These are phyloP conservation scores for Listrodromus nycthemerus DNA, from an alignment of 2,888 invertebrate species.

Conservation along the genomic window DNA sequence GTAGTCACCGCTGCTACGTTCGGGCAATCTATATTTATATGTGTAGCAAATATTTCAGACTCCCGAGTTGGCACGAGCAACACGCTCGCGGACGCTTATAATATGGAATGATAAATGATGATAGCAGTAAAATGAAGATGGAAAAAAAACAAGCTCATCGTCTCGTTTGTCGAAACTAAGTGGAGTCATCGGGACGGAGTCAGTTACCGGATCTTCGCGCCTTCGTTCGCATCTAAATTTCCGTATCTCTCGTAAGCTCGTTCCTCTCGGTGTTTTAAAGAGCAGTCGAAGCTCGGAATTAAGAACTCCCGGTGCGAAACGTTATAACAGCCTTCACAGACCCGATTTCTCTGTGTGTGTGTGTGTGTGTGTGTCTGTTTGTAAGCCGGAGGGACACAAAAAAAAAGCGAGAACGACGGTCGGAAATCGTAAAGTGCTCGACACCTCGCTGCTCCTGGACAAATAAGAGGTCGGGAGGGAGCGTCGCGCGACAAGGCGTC, in stretches of 20 bases:
- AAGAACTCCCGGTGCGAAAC: constrained; percentile 26
- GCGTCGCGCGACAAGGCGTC: constrained; percentile 47
- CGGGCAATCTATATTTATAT: constrained; percentile 66
- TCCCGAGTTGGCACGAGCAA: constrained; percentile 49
- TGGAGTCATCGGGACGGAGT: constrained; percentile 31
- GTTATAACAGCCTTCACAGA: constrained; percentile 3
- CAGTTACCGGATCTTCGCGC: not conserved
- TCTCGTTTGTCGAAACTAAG: constrained; percentile 45
- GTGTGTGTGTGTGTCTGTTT: too few relatives aligned
- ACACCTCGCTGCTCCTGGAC: constrained; percentile 82
- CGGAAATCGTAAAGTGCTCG: constrained; percentile 84
- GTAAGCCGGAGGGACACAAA: constrained; percentile 20
- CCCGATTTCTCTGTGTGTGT: constrained; percentile 3
- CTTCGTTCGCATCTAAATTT: constrained; percentile 19
- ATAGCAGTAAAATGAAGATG: constrained; percentile 43
- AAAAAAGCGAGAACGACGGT: constrained; percentile 69
- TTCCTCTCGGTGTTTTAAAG: constrained; percentile 48
- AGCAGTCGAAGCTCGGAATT: constrained; percentile 50
- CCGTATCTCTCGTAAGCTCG: constrained; percentile 13
- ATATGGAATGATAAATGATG: constrained; percentile 53
- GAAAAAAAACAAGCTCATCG: constrained; percentile 30
- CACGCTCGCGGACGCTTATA: constrained; percentile 43
- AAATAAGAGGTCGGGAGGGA: constrained; percentile 80
- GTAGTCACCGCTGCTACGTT: constrained; percentile 40
- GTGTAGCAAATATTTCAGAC: constrained; percentile 64